Percentiles rank a stretch among this genome's conserved stretches.
Conservation (phyloP, 1,140 invertebrate genomes). For the Drosophila leontia region DNA sequence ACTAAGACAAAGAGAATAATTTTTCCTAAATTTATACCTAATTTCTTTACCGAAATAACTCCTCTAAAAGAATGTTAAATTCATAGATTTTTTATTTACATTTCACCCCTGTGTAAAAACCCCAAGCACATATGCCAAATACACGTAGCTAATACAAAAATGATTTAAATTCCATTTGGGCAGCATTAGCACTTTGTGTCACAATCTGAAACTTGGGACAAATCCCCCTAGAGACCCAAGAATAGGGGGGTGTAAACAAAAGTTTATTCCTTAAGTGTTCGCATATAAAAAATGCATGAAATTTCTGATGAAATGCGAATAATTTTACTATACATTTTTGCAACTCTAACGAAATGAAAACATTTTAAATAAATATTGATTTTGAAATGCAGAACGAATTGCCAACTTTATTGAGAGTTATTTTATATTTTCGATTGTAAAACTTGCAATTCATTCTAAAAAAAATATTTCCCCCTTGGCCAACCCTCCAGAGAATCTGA, state of each 20-base stretch:
- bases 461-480: constrained; percentile 2
- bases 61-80: neutral
- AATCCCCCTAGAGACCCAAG: constrained; percentile 42
- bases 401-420: constrained; percentile 14
- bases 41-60: neutral
- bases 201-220: constrained; percentile 36
- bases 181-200: constrained; percentile 65
- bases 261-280: constrained; percentile 71
- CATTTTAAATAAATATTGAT: constrained; percentile 33
- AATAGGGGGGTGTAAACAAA: constrained; percentile 51
- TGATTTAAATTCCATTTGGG: constrained; percentile 76
- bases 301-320: constrained; percentile 20
- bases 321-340: constrained; percentile 14
- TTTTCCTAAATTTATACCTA: neutral
- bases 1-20: neutral
- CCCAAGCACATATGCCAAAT: constrained; percentile 52
- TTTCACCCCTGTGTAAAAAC: constrained; percentile 27
- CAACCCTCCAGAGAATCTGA: constrained; percentile 33
- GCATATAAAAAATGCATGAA: constrained; percentile 62
- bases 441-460: constrained; percentile 34
- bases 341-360: constrained; percentile 24
- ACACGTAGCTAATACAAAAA: constrained; percentile 66
- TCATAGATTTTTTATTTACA: constrained; percentile 15
- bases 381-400: constrained; percentile 18
- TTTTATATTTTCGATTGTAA: constrained; percentile 32